phyloP scores from a whole-genome alignment of 1,140 invertebrate genomes.

The Pogonognathellus flavescens region DNA sequence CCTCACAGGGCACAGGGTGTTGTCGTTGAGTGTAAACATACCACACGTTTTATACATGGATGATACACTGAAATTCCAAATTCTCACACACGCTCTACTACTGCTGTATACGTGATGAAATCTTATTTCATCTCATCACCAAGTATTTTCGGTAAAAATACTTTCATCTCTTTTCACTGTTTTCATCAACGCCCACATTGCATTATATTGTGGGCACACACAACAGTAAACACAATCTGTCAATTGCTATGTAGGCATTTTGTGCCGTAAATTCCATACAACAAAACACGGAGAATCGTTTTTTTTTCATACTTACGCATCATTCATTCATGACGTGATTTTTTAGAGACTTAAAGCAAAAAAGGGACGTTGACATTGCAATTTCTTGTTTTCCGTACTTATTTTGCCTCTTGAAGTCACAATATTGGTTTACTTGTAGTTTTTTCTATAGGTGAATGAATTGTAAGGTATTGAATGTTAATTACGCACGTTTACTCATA shows the following conservation, averaged over 20 bases:
- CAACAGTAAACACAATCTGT: neutral
- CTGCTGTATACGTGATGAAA: neutral
- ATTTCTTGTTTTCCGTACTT: too few relatives aligned
- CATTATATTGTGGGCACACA: neutral
- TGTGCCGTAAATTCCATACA: neutral
- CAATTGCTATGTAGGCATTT: neutral
- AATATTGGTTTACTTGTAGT: too few relatives aligned
- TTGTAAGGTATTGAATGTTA: too few relatives aligned
- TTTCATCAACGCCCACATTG: constrained; percentile 8
- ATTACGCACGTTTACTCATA: too few relatives aligned
- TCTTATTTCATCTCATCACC: constrained; percentile 17
- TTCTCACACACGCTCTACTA: too few relatives aligned
- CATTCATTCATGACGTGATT: too few relatives aligned
- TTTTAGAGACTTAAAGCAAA: too few relatives aligned
- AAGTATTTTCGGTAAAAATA: constrained; percentile 18
- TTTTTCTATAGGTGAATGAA: too few relatives aligned
- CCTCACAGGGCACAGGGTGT: neutral
- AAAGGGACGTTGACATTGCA: too few relatives aligned
- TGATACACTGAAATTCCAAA: constrained; percentile 21
- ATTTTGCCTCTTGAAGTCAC: too few relatives aligned
- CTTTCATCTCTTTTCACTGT: neutral
- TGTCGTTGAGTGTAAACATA: neutral
- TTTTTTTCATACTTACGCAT: too few relatives aligned
- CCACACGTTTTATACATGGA: neutral
- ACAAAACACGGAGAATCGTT: neutral